A percentile compares a stretch with the other conserved stretches of the same genome.
Conservation (phyloP, 2,888 invertebrate species). For the Leucophora obtusa region DNA sequence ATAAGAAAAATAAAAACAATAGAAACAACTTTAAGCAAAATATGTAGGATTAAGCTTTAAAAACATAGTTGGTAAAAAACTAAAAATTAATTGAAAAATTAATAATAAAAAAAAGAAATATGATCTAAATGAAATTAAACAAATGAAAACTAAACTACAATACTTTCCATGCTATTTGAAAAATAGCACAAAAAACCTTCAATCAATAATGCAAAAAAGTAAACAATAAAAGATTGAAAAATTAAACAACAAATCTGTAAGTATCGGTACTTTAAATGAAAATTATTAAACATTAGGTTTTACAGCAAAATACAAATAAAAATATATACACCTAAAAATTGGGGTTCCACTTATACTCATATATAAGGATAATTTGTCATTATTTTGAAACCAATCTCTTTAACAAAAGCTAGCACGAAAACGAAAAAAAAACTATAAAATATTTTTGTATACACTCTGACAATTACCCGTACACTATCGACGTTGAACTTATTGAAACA, state of each 20-base stretch:
- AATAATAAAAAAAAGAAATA: not conserved
- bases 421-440: too few species aligned
- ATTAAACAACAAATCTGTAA: conserved; percentile 7
- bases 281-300: conserved; percentile 36
- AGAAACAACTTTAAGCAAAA: conserved; percentile 51
- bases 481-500: too few species aligned
- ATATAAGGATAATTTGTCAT: too few species aligned
- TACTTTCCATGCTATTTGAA: not conserved
- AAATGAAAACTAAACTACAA: not conserved
- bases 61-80: conserved; percentile 40
- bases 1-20: not conserved
- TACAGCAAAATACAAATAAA: conserved; percentile 9
- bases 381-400: too few species aligned
- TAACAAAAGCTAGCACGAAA: too few species aligned
- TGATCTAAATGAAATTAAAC: not conserved
- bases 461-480: too few species aligned
- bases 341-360: too few species aligned
- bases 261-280: conserved; percentile 16
- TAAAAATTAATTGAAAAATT: not conserved
- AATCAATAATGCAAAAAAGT: not conserved
- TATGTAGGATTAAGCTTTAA: conserved; percentile 45
- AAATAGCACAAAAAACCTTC: not conserved
- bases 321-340: not conserved
- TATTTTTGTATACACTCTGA: too few species aligned
- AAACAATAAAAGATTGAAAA: not conserved